phyloP scores from a whole-genome alignment of 1,140 invertebrate species.

The Philaenus spumarius region DNA sequence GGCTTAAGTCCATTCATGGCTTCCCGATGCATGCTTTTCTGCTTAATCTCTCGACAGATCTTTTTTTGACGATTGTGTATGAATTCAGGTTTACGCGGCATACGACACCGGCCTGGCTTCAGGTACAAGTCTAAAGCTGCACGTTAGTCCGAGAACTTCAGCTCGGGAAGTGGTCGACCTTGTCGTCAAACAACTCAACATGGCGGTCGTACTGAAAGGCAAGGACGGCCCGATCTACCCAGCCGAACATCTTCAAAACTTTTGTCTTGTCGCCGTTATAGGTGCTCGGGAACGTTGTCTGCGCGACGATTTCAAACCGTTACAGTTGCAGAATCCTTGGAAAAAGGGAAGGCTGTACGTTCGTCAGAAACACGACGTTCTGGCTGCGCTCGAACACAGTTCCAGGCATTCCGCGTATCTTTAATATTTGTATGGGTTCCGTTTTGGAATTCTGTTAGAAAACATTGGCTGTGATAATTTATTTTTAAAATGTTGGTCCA shows the following conservation, averaged over 20 bases:
- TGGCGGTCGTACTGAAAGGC: slow-evolving; percentile 81
- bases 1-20: too few relatives aligned
- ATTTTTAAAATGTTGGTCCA: too few relatives aligned
- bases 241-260: slow-evolving; percentile 70
- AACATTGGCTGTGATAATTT: too few relatives aligned
- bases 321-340: slow-evolving; percentile 93
- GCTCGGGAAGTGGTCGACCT: slow-evolving; percentile 89
- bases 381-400: slow-evolving; percentile 74
- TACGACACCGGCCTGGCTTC: slow-evolving; percentile 89
- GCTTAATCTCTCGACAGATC: too few relatives aligned
- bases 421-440: slow-evolving; percentile 3
- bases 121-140: slow-evolving; percentile 87
- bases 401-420: slow-evolving; percentile 29
- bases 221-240: slow-evolving; percentile 79
- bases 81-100: slow-evolving; percentile 77
- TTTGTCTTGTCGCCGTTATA: slow-evolving; percentile 90
- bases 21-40: too few relatives aligned
- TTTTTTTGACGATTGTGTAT: slow-evolving; percentile 8
- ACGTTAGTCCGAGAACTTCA: slow-evolving; percentile 84
- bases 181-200: slow-evolving; percentile 89
- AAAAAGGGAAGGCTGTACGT: slow-evolving; percentile 87
- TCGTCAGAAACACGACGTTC: slow-evolving; percentile 76
- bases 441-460: too few relatives aligned
- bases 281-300: slow-evolving; percentile 86
- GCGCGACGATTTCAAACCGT: slow-evolving; percentile 84